A percentile compares a stretch with the other conserved stretches of the same genome.
These are phyloP conservation scores for Antheraea yamamai DNA, from an alignment of 2,888 invertebrate genomes.

Conservation along the genomic window DNA sequence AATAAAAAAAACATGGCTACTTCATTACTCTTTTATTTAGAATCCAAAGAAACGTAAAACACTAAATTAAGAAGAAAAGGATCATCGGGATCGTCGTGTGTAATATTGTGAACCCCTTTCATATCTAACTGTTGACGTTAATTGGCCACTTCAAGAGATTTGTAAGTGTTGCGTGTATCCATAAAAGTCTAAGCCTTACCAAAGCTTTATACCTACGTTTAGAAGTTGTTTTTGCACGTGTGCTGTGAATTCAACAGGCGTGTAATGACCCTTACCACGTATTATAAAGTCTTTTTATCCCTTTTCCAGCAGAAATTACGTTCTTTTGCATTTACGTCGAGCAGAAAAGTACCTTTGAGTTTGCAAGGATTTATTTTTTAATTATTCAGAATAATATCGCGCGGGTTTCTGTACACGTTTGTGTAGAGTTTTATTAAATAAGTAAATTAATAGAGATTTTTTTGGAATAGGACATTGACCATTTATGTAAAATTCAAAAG, in stretches of 20 bases:
- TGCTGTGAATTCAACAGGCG: slow-evolving; percentile 70
- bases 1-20: too few relatives aligned
- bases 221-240: slow-evolving; percentile 64
- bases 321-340: slow-evolving; percentile 63
- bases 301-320: slow-evolving; percentile 65
- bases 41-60: neutral
- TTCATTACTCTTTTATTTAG: neutral
- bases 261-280: slow-evolving; percentile 69
- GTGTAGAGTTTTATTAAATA: neutral
- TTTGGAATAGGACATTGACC: neutral
- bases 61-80: slow-evolving; percentile 3
- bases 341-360: slow-evolving; percentile 65
- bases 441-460: neutral
- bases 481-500: neutral
- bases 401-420: slow-evolving; percentile 18
- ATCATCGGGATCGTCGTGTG: slow-evolving; percentile 4
- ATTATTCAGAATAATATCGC: slow-evolving; percentile 27
- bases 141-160: slow-evolving; percentile 18
- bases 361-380: slow-evolving; percentile 47
- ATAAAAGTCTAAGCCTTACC: slow-evolving; percentile 20
- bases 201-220: slow-evolving; percentile 45
- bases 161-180: slow-evolving; percentile 21
- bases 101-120: slow-evolving; percentile 4
- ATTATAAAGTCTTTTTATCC: slow-evolving; percentile 71
- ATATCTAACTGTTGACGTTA: slow-evolving; percentile 16